Evolutionary conservation across 2,797 vertebrate species (phyloP), one percentile per base, ranked within the genome.

Genomic region (Poecile montanus): DNA sequence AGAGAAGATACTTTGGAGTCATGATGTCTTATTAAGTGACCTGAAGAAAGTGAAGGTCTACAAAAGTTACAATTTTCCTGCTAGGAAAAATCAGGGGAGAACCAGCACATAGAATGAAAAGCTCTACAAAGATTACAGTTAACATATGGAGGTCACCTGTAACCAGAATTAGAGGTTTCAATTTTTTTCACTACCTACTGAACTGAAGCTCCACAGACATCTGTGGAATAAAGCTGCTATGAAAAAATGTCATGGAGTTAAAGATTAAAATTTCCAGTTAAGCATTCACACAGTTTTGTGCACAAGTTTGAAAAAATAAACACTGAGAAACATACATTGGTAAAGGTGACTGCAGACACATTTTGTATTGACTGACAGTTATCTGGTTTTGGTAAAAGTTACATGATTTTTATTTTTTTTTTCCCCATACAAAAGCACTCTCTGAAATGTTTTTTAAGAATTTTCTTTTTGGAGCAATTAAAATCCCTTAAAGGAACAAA

Each of bases 191-290:
- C 77, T 82, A 79, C 53, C 36, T 53, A 73, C 32, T 92, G 36
- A 97, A 92, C 32, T 68, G 95, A 91, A 94, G 54, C n/a, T 78
- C 89, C 71, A 84, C 76, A 89, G n/a, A 44, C 65, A 84, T 73
- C 74, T 93, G 40, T 26, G 27, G 76, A 71, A 93, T 30, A 93
- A 81, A 93, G 36, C 56, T 92, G 44, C 79, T 58, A 83, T 0
- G 15, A 51, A 80, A 87, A 89, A 91, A 83, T 23, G 45, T 23
- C 56, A 54, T 2, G 0, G 29, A 76, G 14, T 53, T 68, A 89
- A 76, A 91, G 36, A 76, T 22, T 20, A 90, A 87, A 48, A 68
- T 38, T 61, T 54, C 40, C 38, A 68, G 6, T 62, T 65, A 80
- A 61, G 21, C 32, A 56, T 8, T 32, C 60, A 72, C 58, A 34